Evolutionary conservation across 2,113 vertebrate species (phyloP), one percentile per base, ranked within the genome.

Genomic region (Eurypyga helias): DNA sequence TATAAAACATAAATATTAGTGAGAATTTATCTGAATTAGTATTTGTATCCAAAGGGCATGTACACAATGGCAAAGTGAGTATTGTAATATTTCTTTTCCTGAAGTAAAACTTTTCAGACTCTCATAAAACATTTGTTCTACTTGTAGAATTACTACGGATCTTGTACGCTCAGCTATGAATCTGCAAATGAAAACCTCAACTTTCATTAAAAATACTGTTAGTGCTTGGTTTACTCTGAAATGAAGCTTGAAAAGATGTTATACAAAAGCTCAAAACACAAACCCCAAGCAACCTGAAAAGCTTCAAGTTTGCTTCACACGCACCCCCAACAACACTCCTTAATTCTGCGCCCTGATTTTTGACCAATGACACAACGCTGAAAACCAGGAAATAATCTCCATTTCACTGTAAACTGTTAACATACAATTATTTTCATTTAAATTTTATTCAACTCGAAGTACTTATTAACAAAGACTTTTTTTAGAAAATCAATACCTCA

Each of bases 401-500:
- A 46, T 72, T 89, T 79, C 54, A 52, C 7, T 65, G 54, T 41
- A 75, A 79, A 83, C 11, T 17, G 83, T 90, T 38, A 73, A 62
- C 10, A 60, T 14, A 33, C 8, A 4, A 51, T 17, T 62, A 16
- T 8, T 78, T 62, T 65, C 14, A 83, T 31, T 33, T 41, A 15
- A 66, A 36, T 34, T 64, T 75, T 26, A 89, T 64, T 60, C 20
- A 78, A 70, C 8, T 57, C 46, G 49, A 80, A 85, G 31, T 64
- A 79, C 25, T 25, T 83, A 25, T 31, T 65, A 87, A 67, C 12
- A 87, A 54, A 89, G 12, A 9, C 5, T 24, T 71, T 70, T 66
- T 24, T 0, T 16, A 96, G 96, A 41, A 96, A 46, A 65, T 85
- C 12, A 98, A 97, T 98, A 99, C 99, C 99, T 99, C 99, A 89